Percentiles rank a stretch among this genome's conserved stretches.
These are phyloP conservation scores for Procambarus clarkii DNA, from an alignment of 1,140 invertebrate genomes.

Conservation along the genomic window DNA sequence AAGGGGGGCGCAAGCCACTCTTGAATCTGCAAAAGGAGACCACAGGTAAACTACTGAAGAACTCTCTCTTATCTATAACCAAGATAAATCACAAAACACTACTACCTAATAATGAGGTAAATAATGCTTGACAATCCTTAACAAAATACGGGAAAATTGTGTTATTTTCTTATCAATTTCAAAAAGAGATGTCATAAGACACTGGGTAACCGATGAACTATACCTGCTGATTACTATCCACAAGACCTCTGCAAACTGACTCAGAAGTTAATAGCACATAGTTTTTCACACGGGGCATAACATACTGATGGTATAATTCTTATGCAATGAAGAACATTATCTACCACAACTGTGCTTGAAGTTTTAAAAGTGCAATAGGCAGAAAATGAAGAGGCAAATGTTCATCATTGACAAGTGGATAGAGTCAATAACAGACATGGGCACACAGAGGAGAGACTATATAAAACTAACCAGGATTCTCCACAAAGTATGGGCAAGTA, in stretches of 20 bases:
- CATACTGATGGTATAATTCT: no score
- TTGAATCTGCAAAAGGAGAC: slow-evolving; percentile 55
- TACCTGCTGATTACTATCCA: not conserved
- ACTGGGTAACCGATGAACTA: not conserved
- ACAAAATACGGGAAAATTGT: no score
- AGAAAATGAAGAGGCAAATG: no score
- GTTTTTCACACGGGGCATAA: no score
- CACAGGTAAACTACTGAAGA: not conserved
- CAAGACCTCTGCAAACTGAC: not conserved
- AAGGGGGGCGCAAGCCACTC: slow-evolving; percentile 67
- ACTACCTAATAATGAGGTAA: not conserved
- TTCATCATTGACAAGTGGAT: no score
- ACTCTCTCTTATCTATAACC: not conserved
- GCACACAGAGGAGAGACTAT: no score
- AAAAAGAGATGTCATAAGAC: not conserved
- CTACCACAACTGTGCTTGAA: no score
- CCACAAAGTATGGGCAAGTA: no score
- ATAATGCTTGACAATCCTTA: not conserved
- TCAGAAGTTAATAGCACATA: not conserved
- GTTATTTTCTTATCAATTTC: not conserved
- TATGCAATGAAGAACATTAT: no score
- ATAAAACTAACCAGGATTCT: no score
- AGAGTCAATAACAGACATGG: no score
- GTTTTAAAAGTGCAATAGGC: no score
- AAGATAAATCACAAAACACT: not conserved